Evolutionary conservation across 2,888 invertebrate genomes (phyloP).

Genomic region (Falcaria lacertinaria): DNA sequence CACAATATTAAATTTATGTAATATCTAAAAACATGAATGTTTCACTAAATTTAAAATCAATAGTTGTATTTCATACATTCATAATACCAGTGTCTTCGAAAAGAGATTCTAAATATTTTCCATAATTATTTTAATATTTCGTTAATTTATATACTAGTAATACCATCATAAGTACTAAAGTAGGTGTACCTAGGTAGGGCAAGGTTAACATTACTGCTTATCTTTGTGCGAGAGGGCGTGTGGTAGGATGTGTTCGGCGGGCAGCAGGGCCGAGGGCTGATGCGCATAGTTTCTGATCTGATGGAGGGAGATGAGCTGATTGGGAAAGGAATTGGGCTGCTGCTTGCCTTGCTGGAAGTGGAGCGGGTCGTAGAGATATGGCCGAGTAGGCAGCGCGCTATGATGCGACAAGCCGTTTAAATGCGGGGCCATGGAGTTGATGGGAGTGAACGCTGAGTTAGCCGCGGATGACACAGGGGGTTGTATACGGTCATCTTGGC

Average conservation of each 20-base stretch:
- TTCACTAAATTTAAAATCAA: constrained; percentile 59
- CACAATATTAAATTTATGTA: constrained; percentile 51
- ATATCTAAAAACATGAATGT: constrained; percentile 70
- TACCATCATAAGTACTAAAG: constrained; percentile 73
- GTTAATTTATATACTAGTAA: constrained; percentile 73
- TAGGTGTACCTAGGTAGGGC: constrained; percentile 56
- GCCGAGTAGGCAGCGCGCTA: constrained; percentile 84
- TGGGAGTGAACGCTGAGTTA: constrained; percentile 96
- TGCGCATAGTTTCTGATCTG: constrained; percentile 98
- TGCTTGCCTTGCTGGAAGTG: constrained; percentile 88
- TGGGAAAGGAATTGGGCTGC: constrained; percentile 88
- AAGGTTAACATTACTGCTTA: constrained; percentile 61
- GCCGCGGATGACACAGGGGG: constrained; percentile 81
- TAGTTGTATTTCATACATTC: constrained; percentile 59
- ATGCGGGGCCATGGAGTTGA: constrained; percentile 92
- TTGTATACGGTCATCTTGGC: constrained; percentile 74
- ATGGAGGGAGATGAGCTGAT: constrained; percentile 96
- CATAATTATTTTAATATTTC: constrained; percentile 49
- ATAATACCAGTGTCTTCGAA: constrained; percentile 71
- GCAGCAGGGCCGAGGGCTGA: constrained; percentile 89
- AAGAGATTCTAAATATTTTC: constrained; percentile 73
- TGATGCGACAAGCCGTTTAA: constrained; percentile 84
- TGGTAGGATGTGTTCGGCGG: constrained; percentile 83
- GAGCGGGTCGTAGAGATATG: constrained; percentile 95
- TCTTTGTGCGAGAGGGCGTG: constrained; percentile 76